phyloP scores from a whole-genome alignment of 2,113 vertebrate species.

The Xyrauchen texanus region DNA sequence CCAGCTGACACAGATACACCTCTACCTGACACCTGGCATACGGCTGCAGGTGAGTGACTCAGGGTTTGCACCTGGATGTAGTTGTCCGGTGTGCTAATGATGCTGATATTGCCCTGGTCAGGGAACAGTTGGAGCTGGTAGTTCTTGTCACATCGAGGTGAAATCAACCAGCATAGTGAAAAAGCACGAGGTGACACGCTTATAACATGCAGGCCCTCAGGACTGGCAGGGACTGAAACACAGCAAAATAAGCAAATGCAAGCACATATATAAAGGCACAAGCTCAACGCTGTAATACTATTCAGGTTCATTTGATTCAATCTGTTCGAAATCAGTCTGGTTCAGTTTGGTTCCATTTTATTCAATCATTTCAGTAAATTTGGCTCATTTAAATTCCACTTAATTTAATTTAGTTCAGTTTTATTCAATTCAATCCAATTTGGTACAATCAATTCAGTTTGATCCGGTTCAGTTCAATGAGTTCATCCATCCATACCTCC shows the following conservation, averaged over 20 bases:
- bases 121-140: slow-evolving; percentile 40
- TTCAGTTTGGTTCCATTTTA: too few relatives aligned
- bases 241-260: slow-evolving; percentile 9
- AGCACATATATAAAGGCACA: neutral
- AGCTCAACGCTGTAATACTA: too few relatives aligned
- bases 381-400: neutral
- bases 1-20: slow-evolving; percentile 52
- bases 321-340: too few relatives aligned
- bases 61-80: slow-evolving; percentile 40
- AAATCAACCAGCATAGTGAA: slow-evolving; percentile 47
- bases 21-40: slow-evolving; percentile 82
- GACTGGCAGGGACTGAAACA: slow-evolving; percentile 46
- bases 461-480: too few relatives aligned
- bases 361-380: neutral
- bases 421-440: too few relatives aligned
- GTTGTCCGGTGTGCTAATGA: slow-evolving; percentile 27
- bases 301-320: too few relatives aligned
- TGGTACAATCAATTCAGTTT: too few relatives aligned
- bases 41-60: slow-evolving; percentile 37
- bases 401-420: too few relatives aligned
- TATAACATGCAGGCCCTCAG: slow-evolving; percentile 38
- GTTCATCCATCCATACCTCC: too few relatives aligned
- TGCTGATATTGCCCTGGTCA: slow-evolving; percentile 44
- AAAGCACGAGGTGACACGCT: slow-evolving; percentile 40
- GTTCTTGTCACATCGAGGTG: slow-evolving; percentile 43